Base-by-base conservation (phyloP, 1,140 invertebrate species). In the Drosophila nebulosa region DNA sequence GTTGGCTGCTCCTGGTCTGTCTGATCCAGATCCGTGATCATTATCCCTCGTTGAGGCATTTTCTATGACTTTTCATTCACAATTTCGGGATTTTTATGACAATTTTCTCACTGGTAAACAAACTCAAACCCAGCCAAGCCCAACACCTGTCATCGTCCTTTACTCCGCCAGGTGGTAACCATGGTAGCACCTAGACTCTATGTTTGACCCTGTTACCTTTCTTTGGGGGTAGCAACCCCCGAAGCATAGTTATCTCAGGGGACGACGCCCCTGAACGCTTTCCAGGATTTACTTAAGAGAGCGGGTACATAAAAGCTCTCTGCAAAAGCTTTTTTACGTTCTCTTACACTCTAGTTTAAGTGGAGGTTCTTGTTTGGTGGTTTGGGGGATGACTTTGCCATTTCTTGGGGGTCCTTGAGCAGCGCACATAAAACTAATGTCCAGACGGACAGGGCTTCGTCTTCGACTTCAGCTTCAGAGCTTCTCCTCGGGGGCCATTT, bases 1-100 rank as follows among this genome's bases (percentile, higher is more conserved):
- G 64, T 83, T 6, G 81, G 36, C 21, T 73, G 65, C n/a, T 69
- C 64, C 4, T 63, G 30, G 9, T 85, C 80, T n/a, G 78, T 77
- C 21, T 79, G 72, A 56, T 91, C 90, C 55, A 91, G 53, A 67
- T 91, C 90, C 21, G 90, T 91, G 22, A 91, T 83, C 56, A 89
- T 86, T 18, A 86, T 58, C 21, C 65, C 55, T 9, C 69, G 69
- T 21, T 59, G 69, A 36, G 63, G 42, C 67, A 66, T 81, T 69
- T 39, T 18, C 27, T 14, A 42, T 27, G 21, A 32, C 46, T 57
- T 52, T 59, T 69, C 27, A 53, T 16, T 42, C 27, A 12, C 50
- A 56, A 53, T 18, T 53, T 53, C n/a, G n/a, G 26, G 30, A 26
- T 10, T 26, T 39, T 10, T 27, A 51, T 36, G 74, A 72, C 74